A percentile compares a stretch with the other conserved stretches of the same genome.
These are phyloP conservation scores for Thera britannica DNA, from an alignment of 2,888 invertebrate species.

Conservation along the genomic window DNA sequence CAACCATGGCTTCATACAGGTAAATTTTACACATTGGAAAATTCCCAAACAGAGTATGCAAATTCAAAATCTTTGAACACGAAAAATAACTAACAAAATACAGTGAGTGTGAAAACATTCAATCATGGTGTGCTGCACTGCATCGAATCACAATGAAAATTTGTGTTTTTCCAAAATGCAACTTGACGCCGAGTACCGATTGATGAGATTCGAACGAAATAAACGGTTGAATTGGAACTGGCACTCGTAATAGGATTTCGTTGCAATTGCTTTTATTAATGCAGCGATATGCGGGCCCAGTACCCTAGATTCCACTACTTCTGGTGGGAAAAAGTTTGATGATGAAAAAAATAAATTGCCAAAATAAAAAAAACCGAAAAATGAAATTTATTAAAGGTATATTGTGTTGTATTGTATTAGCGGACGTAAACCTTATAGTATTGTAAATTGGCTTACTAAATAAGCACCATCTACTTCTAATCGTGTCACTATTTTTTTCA, in stretches of 20 bases:
- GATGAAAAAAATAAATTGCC: not conserved
- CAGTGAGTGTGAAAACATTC: slow-evolving; percentile 32
- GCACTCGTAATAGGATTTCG: slow-evolving; percentile 55
- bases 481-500: too few species aligned
- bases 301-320: slow-evolving; percentile 26
- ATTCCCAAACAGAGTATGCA: not conserved
- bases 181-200: slow-evolving; percentile 48
- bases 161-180: slow-evolving; percentile 38
- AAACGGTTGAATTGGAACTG: slow-evolving; percentile 51
- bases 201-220: slow-evolving; percentile 53
- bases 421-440: too few species aligned
- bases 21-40: not conserved
- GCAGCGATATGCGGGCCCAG: slow-evolving; percentile 46
- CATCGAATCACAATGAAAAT: slow-evolving; percentile 40
- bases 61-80: slow-evolving; percentile 8
- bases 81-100: slow-evolving; percentile 33
- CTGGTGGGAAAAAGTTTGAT: not conserved
- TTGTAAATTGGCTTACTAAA: too few species aligned
- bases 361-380: not conserved
- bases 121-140: slow-evolving; percentile 34
- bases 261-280: slow-evolving; percentile 59
- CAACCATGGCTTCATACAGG: too few species aligned
- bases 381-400: not conserved
- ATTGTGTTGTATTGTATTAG: too few species aligned
- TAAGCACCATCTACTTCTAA: too few species aligned